Evolutionary conservation across 2,113 vertebrate species (phyloP).

Genomic region (Boulengeromyrus knoepffleri): DNA sequence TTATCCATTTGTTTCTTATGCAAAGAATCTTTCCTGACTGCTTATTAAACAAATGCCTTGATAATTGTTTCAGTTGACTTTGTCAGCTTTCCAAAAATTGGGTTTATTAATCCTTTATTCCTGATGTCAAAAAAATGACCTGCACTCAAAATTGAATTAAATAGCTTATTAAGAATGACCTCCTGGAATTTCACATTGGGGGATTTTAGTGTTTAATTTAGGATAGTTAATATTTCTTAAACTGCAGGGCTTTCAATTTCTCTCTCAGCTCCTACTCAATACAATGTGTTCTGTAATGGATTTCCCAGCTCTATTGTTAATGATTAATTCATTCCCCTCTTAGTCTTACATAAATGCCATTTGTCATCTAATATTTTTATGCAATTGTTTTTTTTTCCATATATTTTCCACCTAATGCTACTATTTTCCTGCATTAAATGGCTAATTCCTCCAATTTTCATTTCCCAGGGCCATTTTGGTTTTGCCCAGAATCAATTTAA

Average conservation of each 20-base stretch:
- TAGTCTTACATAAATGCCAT: not conserved
- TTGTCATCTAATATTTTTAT: not conserved
- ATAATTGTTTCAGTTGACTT: not conserved
- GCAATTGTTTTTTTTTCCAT: not conserved
- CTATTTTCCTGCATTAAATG: not conserved
- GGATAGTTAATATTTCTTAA: not conserved
- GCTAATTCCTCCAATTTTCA: not conserved
- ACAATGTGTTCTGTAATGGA: not conserved
- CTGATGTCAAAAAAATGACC: not conserved
- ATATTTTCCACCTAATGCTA: not conserved
- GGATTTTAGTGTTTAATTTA: constrained; percentile 1
- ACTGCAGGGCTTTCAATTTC: not conserved
- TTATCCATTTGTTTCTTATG: not conserved
- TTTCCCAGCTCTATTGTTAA: not conserved
- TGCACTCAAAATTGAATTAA: constrained; percentile 6
- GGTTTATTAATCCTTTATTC: not conserved
- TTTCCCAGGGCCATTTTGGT: not conserved
- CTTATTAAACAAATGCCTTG: not conserved
- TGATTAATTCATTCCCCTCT: not conserved
- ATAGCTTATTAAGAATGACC: not conserved
- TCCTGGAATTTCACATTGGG: not conserved
- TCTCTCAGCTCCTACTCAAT: not conserved
- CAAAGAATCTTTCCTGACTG: not conserved
- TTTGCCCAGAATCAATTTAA: not conserved
- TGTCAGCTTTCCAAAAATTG: not conserved